Evolutionary conservation across 2,888 invertebrate genomes (phyloP).

Genomic region (Gibbula magus): DNA sequence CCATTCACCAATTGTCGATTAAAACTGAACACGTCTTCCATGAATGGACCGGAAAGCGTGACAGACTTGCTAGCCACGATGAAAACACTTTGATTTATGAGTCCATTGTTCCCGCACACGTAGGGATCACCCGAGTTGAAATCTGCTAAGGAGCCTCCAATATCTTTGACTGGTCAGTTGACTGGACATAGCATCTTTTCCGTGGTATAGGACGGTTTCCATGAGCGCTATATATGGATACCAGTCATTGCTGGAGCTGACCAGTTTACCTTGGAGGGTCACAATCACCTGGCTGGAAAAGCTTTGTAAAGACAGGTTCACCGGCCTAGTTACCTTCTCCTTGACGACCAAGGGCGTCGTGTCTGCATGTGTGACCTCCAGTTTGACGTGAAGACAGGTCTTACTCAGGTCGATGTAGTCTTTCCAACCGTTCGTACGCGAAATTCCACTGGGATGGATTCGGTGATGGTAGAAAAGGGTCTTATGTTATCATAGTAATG

Average conservation of each 20-base stretch:
- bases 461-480: not conserved
- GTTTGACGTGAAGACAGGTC: not conserved
- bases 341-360: not conserved
- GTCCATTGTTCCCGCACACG: constrained; percentile 13
- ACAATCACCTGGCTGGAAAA: constrained; percentile 34
- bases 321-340: constrained; percentile 21
- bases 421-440: not conserved
- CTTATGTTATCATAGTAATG: not conserved
- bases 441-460: not conserved
- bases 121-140: not conserved
- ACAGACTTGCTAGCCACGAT: constrained; percentile 23
- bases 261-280: constrained; percentile 20
- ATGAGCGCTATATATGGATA: constrained; percentile 36
- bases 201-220: constrained; percentile 29
- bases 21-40: constrained; percentile 32
- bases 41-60: constrained; percentile 29
- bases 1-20: constrained; percentile 31
- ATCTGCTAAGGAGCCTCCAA: not conserved
- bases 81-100: constrained; percentile 21
- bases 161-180: constrained; percentile 14
- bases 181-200: constrained; percentile 24
- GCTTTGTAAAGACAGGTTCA: constrained; percentile 26
- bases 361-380: not conserved
- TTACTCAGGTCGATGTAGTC: not conserved
- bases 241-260: constrained; percentile 25